Evolutionary conservation across 2,888 invertebrate species (phyloP), one percentile per base, ranked within the genome.

Genomic region (Apeira syringaria): DNA sequence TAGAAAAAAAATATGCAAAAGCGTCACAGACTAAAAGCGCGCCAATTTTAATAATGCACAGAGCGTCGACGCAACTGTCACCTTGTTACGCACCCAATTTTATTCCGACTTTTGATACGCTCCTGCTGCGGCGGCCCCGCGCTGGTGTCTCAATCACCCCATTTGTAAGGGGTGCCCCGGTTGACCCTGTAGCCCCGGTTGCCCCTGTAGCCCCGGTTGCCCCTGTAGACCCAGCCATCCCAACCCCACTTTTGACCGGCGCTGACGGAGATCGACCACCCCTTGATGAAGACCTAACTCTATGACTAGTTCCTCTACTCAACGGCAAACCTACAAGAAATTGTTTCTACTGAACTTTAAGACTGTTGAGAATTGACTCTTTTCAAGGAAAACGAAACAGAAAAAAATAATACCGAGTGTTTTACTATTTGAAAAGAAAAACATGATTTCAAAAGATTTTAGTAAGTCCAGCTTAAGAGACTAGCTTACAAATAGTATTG

Each of bases 291-390:
- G 91, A 89, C 77, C 91, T 90, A 79, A 91, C 86, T 70, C 91
- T 91, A 86, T 86, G 88, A 86, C 91, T 90, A 79, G 87, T 82
- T 58, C 91, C 90, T 80, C 91, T 92, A 87, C 91, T 92, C 85
- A 92, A 93, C 88, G 92, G 91, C 82, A 92, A 92, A 81, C 92
- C 92, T 87, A 92, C 82, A 86, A 81, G 77, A 85, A 73, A 86
- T 82, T 77, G 39, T 66, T 60, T 68, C 71, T 69, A 70, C 76
- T 74, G 56, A 69, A 68, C 50, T 64, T 60, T 64, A 56, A 64
- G 67, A 65, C 72, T 70, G 51, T 32, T 61, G 74, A 78, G 77
- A 74, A 71, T 55, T 65, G 72, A 74, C 76, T 79, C 76, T 61
- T 32, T 10, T 12, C 3, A 11, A 15, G 2, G 7, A 20, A 20